These are phyloP conservation scores for Lysandra bellargus DNA, from an alignment of 2,888 invertebrate species.

Conservation along the genomic window DNA sequence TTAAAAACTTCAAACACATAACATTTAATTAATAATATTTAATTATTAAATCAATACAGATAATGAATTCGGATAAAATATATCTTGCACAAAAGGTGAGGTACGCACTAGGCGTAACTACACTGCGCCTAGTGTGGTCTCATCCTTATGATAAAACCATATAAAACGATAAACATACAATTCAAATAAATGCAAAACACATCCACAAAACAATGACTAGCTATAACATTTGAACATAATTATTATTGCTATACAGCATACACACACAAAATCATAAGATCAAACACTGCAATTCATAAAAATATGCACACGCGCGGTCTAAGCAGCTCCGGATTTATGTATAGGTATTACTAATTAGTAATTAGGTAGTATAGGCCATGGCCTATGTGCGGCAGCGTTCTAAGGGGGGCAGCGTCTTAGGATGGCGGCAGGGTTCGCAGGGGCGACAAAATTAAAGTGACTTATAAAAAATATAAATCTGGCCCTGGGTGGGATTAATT, in stretches of 20 bases:
- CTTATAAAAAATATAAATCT: background rate
- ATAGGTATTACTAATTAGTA: too few species aligned
- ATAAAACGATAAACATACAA: background rate
- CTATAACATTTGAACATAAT: conserved; percentile 8
- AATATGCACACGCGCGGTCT: background rate
- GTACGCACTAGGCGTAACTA: background rate
- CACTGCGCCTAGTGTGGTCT: background rate
- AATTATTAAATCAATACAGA: background rate
- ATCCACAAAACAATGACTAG: conserved; percentile 22
- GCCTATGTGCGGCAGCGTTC: too few species aligned
- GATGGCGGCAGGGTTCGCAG: too few species aligned
- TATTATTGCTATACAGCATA: background rate
- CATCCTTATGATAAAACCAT: background rate
- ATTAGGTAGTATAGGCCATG: too few species aligned
- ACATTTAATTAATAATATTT: background rate
- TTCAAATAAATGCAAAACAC: conserved; percentile 13
- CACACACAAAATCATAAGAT: background rate
- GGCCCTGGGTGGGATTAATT: too few species aligned
- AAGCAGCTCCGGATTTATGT: too few species aligned
- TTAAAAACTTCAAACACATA: background rate
- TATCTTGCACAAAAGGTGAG: background rate
- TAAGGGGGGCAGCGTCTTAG: too few species aligned
- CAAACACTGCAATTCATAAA: background rate
- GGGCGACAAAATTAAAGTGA: background rate
- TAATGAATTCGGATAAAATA: background rate